Evolutionary conservation across 2,888 invertebrate genomes (phyloP), one percentile per base, ranked within the genome.

Genomic region (Drosophila subsilvestris): DNA sequence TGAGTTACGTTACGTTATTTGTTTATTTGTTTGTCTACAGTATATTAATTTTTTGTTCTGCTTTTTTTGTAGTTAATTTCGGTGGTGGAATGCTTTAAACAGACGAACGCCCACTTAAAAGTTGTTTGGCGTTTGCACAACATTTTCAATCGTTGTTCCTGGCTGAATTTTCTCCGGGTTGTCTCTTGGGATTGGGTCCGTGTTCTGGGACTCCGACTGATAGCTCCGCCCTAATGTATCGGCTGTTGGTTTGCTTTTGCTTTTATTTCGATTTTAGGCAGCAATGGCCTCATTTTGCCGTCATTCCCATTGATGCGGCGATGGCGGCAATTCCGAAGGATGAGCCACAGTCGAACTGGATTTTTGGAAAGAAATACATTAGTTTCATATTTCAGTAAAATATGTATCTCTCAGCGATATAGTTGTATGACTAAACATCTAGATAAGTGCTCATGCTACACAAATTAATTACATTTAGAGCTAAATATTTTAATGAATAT

Each of bases 291-390:
- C 92, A 90, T 92, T 92, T 93, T 93, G 94, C 92, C 94, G 95
- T 96, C 96, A 97, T 94, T 98, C 97, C 99, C 99, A 99, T 92
- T 98, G 97, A 93, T 98, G 98, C 85, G 99, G 99, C 90, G 98
- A 98, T 47, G 99, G 99, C 91, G 99, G 99, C 93, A 99, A 94
- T 94, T 99, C 99, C 79, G 98, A 98, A 72, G 98, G 98, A 93
- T 99, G 98, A 88, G 99, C 99, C 92, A 99, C 97, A 89, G 97
- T 96, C 90, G 98, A 97, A 94, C 99, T 99, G 60, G 12, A 42
- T 29, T 53, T 27, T 12, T 7, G 17, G 10, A 67, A 60, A 49
- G 4, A 63, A 53, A 47, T 0, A 67, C 53, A 9, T 58, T 56
- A 57, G 51, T 27, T n/a, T 18, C 8, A 17, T 8, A 55, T 75